These are phyloP conservation scores for Notodonta ziczac DNA, from an alignment of 2,888 invertebrate species.

Conservation along the genomic window DNA sequence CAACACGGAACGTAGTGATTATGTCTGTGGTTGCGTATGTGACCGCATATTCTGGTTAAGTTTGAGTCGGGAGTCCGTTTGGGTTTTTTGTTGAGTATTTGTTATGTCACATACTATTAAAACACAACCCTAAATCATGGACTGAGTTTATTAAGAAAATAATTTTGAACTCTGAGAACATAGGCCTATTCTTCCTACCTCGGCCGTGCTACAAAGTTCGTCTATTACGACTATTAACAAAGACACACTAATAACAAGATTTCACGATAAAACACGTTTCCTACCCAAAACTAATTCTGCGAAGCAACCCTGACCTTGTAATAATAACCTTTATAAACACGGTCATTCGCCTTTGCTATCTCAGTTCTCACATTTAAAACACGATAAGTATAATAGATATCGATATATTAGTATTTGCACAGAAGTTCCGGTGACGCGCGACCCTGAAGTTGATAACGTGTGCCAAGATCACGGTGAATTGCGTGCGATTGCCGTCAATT, in stretches of 20 bases:
- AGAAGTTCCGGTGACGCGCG: conserved; percentile 46
- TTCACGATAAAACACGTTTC: conserved; percentile 19
- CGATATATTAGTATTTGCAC: conserved; percentile 32
- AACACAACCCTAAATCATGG: no score
- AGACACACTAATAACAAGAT: conserved; percentile 12
- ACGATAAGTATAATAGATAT: conserved; percentile 37
- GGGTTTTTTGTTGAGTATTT: no score
- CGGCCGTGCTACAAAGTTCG: neutral
- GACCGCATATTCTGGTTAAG: no score
- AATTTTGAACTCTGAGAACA: neutral
- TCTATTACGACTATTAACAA: neutral
- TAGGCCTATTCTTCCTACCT: neutral
- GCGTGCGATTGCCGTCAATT: conserved; percentile 56
- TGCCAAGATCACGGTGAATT: conserved; percentile 55
- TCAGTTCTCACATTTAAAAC: conserved; percentile 31
- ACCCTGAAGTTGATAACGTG: conserved; percentile 50
- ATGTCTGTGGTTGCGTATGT: no score
- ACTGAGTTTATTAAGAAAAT: no score
- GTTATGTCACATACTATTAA: no score
- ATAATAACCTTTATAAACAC: conserved; percentile 44
- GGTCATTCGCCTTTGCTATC: conserved; percentile 56
- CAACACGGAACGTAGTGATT: no score
- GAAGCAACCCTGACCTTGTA: conserved; percentile 52
- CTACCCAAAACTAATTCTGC: conserved; percentile 18
- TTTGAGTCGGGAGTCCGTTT: no score